phyloP scores from a whole-genome alignment of 2,888 invertebrate species.

The Strigamia transsilvanica region DNA sequence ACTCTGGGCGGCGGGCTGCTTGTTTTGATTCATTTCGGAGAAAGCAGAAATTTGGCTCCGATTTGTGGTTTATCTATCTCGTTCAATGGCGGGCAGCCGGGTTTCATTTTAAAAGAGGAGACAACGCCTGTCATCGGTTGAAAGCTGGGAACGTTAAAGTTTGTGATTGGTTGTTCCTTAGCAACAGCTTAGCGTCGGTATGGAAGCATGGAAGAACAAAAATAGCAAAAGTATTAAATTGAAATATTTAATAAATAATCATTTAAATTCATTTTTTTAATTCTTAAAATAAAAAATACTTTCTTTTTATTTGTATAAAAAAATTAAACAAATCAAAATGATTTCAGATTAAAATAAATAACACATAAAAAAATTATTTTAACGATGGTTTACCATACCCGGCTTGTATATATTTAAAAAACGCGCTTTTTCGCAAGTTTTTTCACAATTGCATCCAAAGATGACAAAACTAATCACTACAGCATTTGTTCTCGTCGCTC shows the following conservation, averaged over 20 bases:
- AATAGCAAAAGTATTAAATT: too few species aligned
- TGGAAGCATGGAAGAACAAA: background rate
- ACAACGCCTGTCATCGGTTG: background rate
- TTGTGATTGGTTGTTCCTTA: background rate
- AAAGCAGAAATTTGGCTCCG: too few species aligned
- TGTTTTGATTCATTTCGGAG: too few species aligned
- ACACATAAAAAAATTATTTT: background rate
- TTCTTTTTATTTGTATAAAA: background rate
- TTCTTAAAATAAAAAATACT: background rate
- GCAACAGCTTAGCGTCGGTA: slow-evolving; percentile 4
- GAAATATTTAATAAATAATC: too few species aligned
- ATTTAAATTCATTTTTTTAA: too few species aligned
- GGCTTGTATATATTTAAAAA: background rate
- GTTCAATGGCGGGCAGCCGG: background rate
- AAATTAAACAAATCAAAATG: background rate
- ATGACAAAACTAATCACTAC: background rate
- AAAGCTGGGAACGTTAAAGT: background rate
- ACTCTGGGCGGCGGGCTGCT: too few species aligned
- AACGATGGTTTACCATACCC: background rate
- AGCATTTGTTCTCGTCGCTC: background rate
- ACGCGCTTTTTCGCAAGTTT: background rate
- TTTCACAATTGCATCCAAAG: background rate
- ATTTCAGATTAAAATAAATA: background rate
- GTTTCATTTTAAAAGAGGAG: background rate
- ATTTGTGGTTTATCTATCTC: too few species aligned